A percentile compares a stretch with the other conserved stretches of the same genome.
Evolutionary conservation across 2,113 vertebrate species (phyloP).

Genomic region (Microcebus tavaratra): DNA sequence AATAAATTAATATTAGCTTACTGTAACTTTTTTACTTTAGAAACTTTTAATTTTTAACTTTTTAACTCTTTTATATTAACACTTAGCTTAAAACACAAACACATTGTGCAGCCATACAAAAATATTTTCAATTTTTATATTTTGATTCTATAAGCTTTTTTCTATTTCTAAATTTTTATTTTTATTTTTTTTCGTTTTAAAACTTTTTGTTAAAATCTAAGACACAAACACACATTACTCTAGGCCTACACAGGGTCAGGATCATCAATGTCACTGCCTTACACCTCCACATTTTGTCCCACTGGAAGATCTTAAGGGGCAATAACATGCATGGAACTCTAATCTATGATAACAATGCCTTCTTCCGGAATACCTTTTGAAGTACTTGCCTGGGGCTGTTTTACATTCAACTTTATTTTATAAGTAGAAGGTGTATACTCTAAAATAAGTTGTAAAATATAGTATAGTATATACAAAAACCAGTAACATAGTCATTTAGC

Average conservation of each 20-base stretch:
- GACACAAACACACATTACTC: not conserved
- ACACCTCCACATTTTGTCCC: not conserved
- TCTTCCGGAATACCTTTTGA: not conserved
- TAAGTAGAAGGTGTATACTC: not conserved
- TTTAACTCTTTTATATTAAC: not conserved
- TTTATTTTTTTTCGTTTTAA: not conserved
- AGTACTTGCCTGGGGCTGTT: not conserved
- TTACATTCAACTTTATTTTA: not conserved
- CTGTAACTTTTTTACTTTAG: not conserved
- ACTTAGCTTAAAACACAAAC: not conserved
- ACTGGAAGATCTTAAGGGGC: not conserved
- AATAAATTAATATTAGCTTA: not conserved
- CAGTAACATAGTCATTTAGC: not conserved
- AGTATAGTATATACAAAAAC: not conserved
- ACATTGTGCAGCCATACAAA: not conserved
- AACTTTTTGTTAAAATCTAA: not conserved
- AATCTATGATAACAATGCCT: not conserved
- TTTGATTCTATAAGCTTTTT: not conserved
- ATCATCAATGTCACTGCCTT: not conserved
- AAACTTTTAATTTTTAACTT: not conserved
- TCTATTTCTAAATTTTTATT: not conserved
- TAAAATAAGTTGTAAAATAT: not conserved
- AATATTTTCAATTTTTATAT: not conserved
- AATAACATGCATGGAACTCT: not conserved
- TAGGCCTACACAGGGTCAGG: not conserved